Evolutionary conservation across 2,113 vertebrate genomes (phyloP).

Genomic region (Emydura subglobosa): DNA sequence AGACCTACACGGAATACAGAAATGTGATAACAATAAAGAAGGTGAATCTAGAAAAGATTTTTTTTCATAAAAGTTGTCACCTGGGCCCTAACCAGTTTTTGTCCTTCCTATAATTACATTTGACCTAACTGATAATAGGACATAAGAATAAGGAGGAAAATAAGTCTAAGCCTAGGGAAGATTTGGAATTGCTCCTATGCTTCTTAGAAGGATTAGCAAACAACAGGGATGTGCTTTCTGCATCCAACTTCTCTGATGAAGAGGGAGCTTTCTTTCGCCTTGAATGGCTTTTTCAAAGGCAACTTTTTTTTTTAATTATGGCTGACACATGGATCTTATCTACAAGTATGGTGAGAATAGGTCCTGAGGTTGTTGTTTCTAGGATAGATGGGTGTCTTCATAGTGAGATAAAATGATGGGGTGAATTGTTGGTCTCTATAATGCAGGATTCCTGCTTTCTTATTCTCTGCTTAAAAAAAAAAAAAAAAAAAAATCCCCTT

Average conservation of each 20-base stretch:
- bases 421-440: not conserved
- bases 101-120: not conserved
- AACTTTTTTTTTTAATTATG: not conserved
- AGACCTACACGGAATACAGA: not conserved
- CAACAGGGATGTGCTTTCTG: not conserved
- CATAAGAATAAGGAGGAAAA: not conserved
- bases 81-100: not conserved
- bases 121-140: not conserved
- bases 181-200: not conserved
- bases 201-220: not conserved
- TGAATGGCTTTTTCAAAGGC: not conserved
- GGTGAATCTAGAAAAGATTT: not conserved
- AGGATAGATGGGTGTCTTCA: not conserved
- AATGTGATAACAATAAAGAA: not conserved
- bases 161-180: not conserved
- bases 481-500: not conserved
- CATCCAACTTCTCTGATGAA: not conserved
- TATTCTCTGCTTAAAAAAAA: not conserved
- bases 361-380: not conserved
- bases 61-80: not conserved
- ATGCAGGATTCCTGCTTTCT: not conserved
- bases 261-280: not conserved
- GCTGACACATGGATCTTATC: not conserved
- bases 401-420: not conserved
- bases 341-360: not conserved